A percentile compares a stretch with the other conserved stretches of the same genome.
Conservation (phyloP, 2,888 invertebrate genomes). For the Patella depressa region DNA sequence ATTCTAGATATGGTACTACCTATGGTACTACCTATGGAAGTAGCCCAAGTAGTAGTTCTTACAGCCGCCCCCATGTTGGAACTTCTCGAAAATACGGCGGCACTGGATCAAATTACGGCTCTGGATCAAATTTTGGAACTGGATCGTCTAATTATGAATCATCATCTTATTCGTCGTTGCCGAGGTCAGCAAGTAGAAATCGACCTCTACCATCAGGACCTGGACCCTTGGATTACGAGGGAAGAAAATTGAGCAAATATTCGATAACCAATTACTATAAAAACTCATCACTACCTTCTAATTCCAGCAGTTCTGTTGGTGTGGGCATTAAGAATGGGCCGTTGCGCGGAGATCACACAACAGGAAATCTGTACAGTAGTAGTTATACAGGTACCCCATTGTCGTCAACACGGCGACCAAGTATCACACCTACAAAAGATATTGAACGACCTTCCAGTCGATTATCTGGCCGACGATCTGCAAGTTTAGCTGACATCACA, state of each 20-base stretch:
- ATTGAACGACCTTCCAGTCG: slow-evolving; percentile 13
- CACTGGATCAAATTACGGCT: too few relatives aligned
- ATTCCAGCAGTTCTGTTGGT: slow-evolving; percentile 2
- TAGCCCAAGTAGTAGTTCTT: slow-evolving; percentile 26
- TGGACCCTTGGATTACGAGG: slow-evolving; percentile 53
- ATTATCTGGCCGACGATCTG: slow-evolving; percentile 37
- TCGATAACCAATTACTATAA: slow-evolving; percentile 27
- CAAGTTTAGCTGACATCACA: slow-evolving; percentile 42
- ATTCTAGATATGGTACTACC: slow-evolving; percentile 28
- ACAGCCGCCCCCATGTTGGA: slow-evolving; percentile 10
- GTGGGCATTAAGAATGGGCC: background rate
- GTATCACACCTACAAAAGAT: slow-evolving; percentile 27
- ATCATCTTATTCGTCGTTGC: background rate
- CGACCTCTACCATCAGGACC: slow-evolving; percentile 53
- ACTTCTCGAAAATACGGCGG: background rate
- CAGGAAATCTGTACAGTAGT: slow-evolving; percentile 11
- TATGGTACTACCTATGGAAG: slow-evolving; percentile 32
- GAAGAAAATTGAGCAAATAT: slow-evolving; percentile 42
- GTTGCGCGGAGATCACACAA: background rate
- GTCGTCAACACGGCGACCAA: slow-evolving; percentile 25
- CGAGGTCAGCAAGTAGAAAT: background rate
- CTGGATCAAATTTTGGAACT: too few relatives aligned
- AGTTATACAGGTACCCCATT: slow-evolving; percentile 27
- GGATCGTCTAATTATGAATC: background rate
- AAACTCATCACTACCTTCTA: slow-evolving; percentile 29